phyloP scores from a whole-genome alignment of 2,113 vertebrate genomes.

The Cyprinus carpio region DNA sequence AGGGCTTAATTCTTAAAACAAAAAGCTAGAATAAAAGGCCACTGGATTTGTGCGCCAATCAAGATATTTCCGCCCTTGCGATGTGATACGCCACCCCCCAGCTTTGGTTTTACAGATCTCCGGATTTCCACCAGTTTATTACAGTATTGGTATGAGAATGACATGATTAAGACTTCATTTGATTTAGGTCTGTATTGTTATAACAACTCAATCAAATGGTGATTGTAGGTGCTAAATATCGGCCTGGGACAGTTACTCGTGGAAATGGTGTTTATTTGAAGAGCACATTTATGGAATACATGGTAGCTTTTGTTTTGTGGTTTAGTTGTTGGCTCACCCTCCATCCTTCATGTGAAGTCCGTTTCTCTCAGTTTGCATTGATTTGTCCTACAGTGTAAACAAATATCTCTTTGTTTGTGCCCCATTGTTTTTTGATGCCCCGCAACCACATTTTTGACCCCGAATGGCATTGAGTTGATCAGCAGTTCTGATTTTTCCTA shows the following conservation, averaged over 20 bases:
- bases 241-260: neutral
- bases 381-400: constrained; percentile 77
- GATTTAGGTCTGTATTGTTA: neutral
- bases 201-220: neutral
- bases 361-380: constrained; percentile 79
- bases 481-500: constrained; percentile 46
- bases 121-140: constrained; percentile 16
- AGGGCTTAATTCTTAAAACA: constrained; percentile 66
- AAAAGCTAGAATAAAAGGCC: constrained; percentile 49
- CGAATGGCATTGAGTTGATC: constrained; percentile 72
- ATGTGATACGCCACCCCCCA: constrained; percentile 14
- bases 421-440: constrained; percentile 68
- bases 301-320: constrained; percentile 66
- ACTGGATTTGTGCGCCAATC: constrained; percentile 10
- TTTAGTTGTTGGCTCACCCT: constrained; percentile 68
- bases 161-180: constrained; percentile 12
- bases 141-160: neutral
- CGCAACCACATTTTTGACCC: constrained; percentile 59
- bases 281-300: constrained; percentile 45
- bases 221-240: neutral
- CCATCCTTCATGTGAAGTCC: constrained; percentile 66
- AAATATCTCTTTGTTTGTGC: constrained; percentile 78
- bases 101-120: neutral
- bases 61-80: constrained; percentile 1
- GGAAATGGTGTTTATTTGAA: neutral